A percentile compares a stretch with the other conserved stretches of the same genome.
Evolutionary conservation across 2,113 vertebrate species (phyloP).

Genomic region (Cinclus cinclus): DNA sequence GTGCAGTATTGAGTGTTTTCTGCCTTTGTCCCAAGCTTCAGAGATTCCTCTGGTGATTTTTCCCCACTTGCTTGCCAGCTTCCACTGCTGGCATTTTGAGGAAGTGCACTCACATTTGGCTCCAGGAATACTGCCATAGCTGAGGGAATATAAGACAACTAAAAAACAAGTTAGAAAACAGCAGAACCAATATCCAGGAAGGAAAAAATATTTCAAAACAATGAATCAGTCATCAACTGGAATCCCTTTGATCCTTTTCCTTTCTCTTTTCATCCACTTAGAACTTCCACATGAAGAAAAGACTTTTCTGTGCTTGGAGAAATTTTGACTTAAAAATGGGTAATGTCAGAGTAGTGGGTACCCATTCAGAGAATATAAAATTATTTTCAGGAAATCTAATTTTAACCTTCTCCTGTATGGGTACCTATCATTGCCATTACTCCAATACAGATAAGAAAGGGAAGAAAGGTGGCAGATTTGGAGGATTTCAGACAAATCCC

Average conservation of each 20-base stretch:
- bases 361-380: slow-evolving; percentile 32
- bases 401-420: slow-evolving; percentile 28
- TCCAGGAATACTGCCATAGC: slow-evolving; percentile 57
- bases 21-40: slow-evolving; percentile 63
- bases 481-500: not conserved
- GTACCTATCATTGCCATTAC: not conserved
- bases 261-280: slow-evolving; percentile 14
- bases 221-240: slow-evolving; percentile 30
- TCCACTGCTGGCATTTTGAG: slow-evolving; percentile 55
- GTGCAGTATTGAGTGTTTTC: slow-evolving; percentile 53
- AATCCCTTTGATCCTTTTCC: not conserved
- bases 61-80: slow-evolving; percentile 49
- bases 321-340: not conserved
- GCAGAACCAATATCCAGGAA: slow-evolving; percentile 40
- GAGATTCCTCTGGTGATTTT: slow-evolving; percentile 43
- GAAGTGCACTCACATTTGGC: slow-evolving; percentile 51
- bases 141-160: slow-evolving; percentile 68
- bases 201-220: slow-evolving; percentile 1
- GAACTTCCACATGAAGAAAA: not conserved
- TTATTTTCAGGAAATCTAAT: slow-evolving; percentile 18
- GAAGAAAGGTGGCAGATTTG: not conserved
- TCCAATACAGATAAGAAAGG: not conserved
- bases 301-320: not conserved
- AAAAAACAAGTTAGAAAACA: slow-evolving; percentile 64
- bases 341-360: not conserved